Evolutionary conservation across 92 coral and sea anemone genomes (phyloP), one percentile per base, ranked within the genome.

Genomic region (Zoanthus gigantus): DNA sequence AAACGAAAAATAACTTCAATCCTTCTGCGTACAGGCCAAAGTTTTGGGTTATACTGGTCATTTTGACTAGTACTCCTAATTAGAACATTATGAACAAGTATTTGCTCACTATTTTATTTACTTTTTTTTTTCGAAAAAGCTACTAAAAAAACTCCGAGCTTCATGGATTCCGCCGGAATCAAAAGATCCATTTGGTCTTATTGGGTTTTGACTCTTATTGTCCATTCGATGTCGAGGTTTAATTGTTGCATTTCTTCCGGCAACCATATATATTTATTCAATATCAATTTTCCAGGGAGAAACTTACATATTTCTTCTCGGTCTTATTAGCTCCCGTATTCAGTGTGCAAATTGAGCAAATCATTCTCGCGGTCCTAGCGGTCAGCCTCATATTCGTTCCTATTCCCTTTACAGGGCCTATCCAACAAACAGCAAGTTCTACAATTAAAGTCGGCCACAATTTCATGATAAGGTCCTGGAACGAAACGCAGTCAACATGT

Each of bases 301-400:
- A 30, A 69, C 74, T 69, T 69, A 69, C 74, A 34, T 69, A 69
- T 69, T 69, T 69, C 31, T 34, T 69, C 9, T 69, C 74, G 7
- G 74, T 34, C 0, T 32, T 31, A 69, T 30, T 34, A 30, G 74
- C 12, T 30, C n/a, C 31, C 31, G 74, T 69, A 15, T 69, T 69
- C 45, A 69, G 46, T 11, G 30, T 13, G 7, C 74, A 69, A 9
- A 69, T 14, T 69, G 46, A 28, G 31, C 74, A 30, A 32, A 69
- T 13, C 12, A n/a, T 69, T 69, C 9, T 15, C 17, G 9, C 74
- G 9, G 74, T 34, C 15, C 5, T 3, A 3, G 42, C 14, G 5
- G 15, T 34, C 46, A 69, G 16, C 1, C 0, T 10, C 42, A 34
- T 2, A 31, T 30, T 69, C 30, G 69, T 23, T 30, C 34, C 2